Conservation (phyloP, 2,888 invertebrate genomes). For the Ypsolopha scabrella region DNA sequence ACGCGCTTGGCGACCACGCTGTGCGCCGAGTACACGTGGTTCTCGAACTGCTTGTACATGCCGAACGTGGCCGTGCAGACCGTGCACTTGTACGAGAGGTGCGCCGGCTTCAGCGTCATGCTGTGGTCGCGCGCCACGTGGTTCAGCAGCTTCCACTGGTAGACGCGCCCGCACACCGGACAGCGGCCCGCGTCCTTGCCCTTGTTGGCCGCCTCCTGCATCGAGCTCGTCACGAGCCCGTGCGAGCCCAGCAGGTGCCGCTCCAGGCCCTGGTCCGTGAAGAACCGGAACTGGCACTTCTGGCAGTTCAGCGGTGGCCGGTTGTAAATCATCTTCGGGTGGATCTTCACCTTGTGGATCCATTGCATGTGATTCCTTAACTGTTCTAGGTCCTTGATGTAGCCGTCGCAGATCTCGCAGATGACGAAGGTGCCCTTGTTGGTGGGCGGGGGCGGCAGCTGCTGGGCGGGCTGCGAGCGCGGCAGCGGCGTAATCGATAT, state of each 20-base stretch:
- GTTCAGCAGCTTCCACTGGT: slow-evolving; percentile 92
- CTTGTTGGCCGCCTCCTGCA: slow-evolving; percentile 96
- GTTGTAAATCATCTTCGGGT: slow-evolving; percentile 96
- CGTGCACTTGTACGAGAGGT: slow-evolving; percentile 94
- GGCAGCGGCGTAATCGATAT: slow-evolving; percentile 93
- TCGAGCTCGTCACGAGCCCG: slow-evolving; percentile 93
- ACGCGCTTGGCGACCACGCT: slow-evolving; percentile 91
- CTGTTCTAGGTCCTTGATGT: slow-evolving; percentile 96
- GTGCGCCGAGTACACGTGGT: slow-evolving; percentile 93
- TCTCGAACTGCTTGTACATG: slow-evolving; percentile 95
- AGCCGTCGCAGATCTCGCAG: slow-evolving; percentile 97
- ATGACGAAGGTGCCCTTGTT: slow-evolving; percentile 91
- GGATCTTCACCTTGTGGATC: slow-evolving; percentile 97
- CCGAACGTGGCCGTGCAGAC: slow-evolving; percentile 95
- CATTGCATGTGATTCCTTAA: slow-evolving; percentile 97
- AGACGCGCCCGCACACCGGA: slow-evolving; percentile 94
- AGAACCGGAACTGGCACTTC: slow-evolving; percentile 96
- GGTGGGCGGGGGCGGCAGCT: slow-evolving; percentile 43
- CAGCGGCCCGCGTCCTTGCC: slow-evolving; percentile 95
- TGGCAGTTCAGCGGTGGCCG: slow-evolving; percentile 95
- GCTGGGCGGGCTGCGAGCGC: slow-evolving; percentile 70
- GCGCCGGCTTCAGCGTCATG: slow-evolving; percentile 91
- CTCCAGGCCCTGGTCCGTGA: slow-evolving; percentile 96
- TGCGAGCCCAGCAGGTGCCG: slow-evolving; percentile 95
- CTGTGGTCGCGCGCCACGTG: slow-evolving; percentile 94